Evolutionary conservation across 1,140 invertebrate genomes (phyloP).

Genomic region (Caenorhabditis briggsae): DNA sequence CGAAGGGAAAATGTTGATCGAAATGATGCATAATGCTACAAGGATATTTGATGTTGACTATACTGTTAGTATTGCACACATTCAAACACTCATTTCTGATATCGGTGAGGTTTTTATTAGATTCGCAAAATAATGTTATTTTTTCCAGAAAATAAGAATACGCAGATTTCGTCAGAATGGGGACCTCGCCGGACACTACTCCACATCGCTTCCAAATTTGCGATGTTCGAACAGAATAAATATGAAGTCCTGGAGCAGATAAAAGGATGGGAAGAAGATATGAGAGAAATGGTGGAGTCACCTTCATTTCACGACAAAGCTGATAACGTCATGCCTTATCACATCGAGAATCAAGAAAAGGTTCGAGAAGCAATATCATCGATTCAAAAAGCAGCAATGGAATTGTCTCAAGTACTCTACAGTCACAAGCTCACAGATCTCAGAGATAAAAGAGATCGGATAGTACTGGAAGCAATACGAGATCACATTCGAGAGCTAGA

Average conservation of each 20-base stretch:
- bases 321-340: constrained; percentile 56
- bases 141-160: constrained; percentile 70
- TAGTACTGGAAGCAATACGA: constrained; percentile 7
- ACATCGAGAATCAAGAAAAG: constrained; percentile 61
- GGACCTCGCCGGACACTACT: constrained; percentile 67
- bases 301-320: constrained; percentile 57
- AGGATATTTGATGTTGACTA: constrained; percentile 69
- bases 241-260: constrained; percentile 45
- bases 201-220: constrained; percentile 61
- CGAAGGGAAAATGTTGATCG: constrained; percentile 69
- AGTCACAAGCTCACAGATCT: constrained; percentile 37
- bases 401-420: constrained; percentile 47
- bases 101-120: background rate
- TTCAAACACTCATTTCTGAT: constrained; percentile 53
- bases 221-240: constrained; percentile 55
- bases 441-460: background rate
- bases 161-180: constrained; percentile 68
- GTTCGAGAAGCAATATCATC: constrained; percentile 46
- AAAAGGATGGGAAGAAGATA: constrained; percentile 62
- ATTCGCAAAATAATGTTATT: background rate
- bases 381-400: constrained; percentile 53
- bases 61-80: constrained; percentile 60
- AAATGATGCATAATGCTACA: constrained; percentile 63
- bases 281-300: constrained; percentile 55
- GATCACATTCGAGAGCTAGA: constrained; percentile 44